These are phyloP conservation scores for Sarcophilus harrisii DNA, from an alignment of 2,797 vertebrate species.

Conservation along the genomic window DNA sequence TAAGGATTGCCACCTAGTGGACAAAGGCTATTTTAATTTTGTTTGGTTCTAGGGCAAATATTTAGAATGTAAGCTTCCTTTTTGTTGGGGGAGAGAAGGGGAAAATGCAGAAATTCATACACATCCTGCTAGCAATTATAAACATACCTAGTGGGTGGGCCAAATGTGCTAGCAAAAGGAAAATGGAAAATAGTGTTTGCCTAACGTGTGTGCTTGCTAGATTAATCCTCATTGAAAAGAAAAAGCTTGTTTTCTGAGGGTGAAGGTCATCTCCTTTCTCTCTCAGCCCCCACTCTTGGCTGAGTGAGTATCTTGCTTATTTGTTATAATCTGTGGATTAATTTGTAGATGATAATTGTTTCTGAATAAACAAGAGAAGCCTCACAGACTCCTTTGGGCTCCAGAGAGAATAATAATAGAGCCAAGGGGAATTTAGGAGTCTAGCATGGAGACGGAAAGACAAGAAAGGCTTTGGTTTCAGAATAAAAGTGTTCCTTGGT, in stretches of 20 bases:
- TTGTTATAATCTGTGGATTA: not conserved
- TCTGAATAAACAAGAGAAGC: not conserved
- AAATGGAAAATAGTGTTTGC: not conserved
- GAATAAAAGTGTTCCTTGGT: not conserved
- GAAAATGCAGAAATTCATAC: not conserved
- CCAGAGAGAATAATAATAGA: not conserved
- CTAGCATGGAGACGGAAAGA: not conserved
- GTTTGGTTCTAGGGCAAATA: not conserved
- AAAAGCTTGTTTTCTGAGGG: not conserved
- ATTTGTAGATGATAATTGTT: not conserved
- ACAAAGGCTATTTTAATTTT: not conserved
- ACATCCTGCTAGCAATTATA: not conserved
- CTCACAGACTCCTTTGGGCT: not conserved
- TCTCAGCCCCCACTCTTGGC: not conserved
- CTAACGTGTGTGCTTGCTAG: not conserved
- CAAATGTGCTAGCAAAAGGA: not conserved
- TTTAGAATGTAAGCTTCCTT: not conserved
- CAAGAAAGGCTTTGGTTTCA: not conserved
- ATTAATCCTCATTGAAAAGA: not conserved
- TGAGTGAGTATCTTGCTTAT: not conserved
- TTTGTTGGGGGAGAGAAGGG: no score
- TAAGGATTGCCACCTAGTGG: slow-evolving; percentile 81
- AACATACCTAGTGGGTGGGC: not conserved
- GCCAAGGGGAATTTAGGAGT: not conserved
- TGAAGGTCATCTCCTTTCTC: not conserved